phyloP scores from a whole-genome alignment of 2,797 vertebrate species.

The Spheniscus humboldti region DNA sequence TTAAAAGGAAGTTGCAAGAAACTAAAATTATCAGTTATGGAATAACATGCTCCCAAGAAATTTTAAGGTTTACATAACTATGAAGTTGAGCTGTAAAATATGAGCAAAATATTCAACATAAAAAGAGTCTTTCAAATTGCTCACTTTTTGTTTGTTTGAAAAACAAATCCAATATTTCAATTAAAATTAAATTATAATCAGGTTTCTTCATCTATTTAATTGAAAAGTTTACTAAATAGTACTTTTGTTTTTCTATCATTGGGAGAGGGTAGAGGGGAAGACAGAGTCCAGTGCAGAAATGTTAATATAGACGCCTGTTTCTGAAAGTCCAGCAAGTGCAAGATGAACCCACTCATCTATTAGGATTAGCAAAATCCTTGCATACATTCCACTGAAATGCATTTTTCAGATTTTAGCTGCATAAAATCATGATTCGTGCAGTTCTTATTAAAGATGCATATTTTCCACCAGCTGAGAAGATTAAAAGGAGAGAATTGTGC shows the following conservation, averaged over 20 bases:
- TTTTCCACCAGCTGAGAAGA: neutral
- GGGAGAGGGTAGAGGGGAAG: neutral
- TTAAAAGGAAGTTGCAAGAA: neutral
- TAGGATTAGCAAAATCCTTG: neutral
- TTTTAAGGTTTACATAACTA: neutral
- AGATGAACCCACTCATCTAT: neutral
- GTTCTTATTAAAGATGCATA: neutral
- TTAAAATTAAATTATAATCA: neutral
- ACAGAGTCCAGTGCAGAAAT: neutral
- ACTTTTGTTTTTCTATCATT: neutral
- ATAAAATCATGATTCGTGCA: neutral
- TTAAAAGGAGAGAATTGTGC: neutral
- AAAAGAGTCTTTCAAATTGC: neutral
- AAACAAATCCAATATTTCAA: neutral
- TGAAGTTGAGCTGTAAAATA: neutral
- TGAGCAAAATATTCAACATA: neutral
- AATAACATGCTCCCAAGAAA: neutral
- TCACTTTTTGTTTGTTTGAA: neutral
- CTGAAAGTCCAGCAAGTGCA: neutral
- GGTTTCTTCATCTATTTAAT: neutral
- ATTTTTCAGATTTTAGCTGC: neutral
- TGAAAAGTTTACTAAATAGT: neutral
- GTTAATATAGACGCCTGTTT: neutral
- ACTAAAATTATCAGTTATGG: neutral
- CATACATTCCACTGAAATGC: neutral